These are phyloP conservation scores for Eupristina koningsbergeri DNA, from an alignment of 1,140 invertebrate species.

Conservation along the genomic window DNA sequence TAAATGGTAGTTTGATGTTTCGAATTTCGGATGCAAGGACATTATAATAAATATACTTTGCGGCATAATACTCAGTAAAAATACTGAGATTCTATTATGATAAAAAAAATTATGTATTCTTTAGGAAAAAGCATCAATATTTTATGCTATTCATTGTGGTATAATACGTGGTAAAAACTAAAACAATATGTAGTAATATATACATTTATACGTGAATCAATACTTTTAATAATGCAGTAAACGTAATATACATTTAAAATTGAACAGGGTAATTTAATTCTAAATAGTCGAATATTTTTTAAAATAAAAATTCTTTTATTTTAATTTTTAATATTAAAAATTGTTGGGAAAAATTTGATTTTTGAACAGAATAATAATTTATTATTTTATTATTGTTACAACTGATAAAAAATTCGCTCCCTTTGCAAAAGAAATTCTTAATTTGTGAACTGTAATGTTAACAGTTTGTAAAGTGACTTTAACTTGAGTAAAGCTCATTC, in stretches of 20 bases:
- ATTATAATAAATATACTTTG: not conserved
- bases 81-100: not conserved
- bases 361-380: too few species aligned
- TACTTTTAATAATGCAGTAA: not conserved
- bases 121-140: not conserved
- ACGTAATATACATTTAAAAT: not conserved
- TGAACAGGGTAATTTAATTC: too few species aligned
- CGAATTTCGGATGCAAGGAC: not conserved
- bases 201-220: too few species aligned
- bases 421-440: not conserved
- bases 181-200: too few species aligned
- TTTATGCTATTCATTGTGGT: not conserved
- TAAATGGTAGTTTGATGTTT: not conserved
- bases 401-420: not conserved
- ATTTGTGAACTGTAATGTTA: not conserved
- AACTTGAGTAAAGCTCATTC: not conserved
- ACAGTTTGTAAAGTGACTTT: slow-evolving; percentile 7
- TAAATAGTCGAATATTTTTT: too few species aligned
- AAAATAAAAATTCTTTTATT: not conserved
- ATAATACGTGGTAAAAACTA: not conserved
- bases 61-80: not conserved
- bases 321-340: not conserved
- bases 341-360: too few species aligned
- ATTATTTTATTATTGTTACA: not conserved
- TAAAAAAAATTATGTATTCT: not conserved